phyloP scores from a whole-genome alignment of 2,888 invertebrate genomes.

The Himalopsyche tibetana region DNA sequence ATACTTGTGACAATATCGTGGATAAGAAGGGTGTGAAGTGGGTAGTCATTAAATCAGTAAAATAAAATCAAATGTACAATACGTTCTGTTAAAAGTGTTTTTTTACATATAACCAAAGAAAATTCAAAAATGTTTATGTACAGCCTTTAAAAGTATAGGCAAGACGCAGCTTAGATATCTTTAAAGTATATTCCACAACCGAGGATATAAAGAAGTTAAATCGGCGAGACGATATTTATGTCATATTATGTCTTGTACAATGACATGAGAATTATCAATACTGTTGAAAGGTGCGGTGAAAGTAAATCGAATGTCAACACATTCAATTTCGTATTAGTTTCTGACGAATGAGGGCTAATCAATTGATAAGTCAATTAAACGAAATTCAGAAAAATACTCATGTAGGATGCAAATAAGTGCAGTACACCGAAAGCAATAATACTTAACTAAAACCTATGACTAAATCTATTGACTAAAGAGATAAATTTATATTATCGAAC shows the following conservation, averaged over 20 bases:
- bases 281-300: too few relatives aligned
- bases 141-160: slow-evolving; percentile 27
- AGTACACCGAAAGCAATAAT: slow-evolving; percentile 28
- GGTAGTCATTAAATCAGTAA: background rate
- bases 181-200: too few relatives aligned
- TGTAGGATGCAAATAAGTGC: background rate
- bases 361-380: background rate
- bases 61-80: background rate
- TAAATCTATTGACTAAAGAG: slow-evolving; percentile 24
- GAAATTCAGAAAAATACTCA: background rate
- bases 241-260: too few relatives aligned
- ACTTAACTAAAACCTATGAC: slow-evolving; percentile 41
- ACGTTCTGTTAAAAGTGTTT: background rate
- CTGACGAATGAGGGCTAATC: background rate
- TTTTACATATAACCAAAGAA: background rate
- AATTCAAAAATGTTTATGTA: slow-evolving; percentile 5
- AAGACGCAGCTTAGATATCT: slow-evolving; percentile 5
- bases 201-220: too few relatives aligned
- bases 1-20: too few relatives aligned
- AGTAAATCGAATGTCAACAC: too few relatives aligned
- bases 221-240: too few relatives aligned
- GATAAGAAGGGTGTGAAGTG: too few relatives aligned
- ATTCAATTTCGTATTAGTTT: too few relatives aligned
- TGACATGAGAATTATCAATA: too few relatives aligned
- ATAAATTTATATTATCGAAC: slow-evolving; percentile 1